phyloP scores from a whole-genome alignment of 1,140 invertebrate genomes.

The Nylanderia fulva region DNA sequence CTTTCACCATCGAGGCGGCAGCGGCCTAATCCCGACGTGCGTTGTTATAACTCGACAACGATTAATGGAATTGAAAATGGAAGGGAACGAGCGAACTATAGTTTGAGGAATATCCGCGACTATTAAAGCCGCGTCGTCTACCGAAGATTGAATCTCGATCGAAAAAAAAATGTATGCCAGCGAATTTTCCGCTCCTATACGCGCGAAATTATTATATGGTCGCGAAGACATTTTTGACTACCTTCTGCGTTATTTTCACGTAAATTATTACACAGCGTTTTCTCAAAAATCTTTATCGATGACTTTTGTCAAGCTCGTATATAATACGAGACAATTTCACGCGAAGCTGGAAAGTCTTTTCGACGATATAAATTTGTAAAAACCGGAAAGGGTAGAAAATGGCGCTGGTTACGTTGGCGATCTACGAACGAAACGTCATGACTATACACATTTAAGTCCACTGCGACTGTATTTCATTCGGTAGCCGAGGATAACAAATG shows the following conservation, averaged over 20 bases:
- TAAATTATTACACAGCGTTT: background rate
- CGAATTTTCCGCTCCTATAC: background rate
- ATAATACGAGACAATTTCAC: background rate
- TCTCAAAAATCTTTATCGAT: background rate
- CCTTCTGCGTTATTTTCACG: background rate
- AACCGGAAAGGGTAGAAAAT: background rate
- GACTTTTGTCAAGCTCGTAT: background rate
- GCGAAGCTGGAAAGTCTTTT: background rate
- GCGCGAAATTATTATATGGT: background rate
- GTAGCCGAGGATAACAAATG: conserved; percentile 46
- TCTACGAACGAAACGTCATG: conserved; percentile 35
- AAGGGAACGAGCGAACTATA: background rate
- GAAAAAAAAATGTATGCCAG: background rate
- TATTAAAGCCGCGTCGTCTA: conserved; percentile 14
- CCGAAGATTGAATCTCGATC: conserved; percentile 18
- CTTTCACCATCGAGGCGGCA: too few relatives aligned
- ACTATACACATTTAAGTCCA: conserved; percentile 10
- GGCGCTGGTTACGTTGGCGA: background rate
- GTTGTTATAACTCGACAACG: conserved; percentile 42
- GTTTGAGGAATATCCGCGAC: conserved; percentile 18
- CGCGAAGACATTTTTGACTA: background rate
- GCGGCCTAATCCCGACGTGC: background rate
- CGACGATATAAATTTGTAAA: background rate
- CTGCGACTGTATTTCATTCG: conserved; percentile 41
- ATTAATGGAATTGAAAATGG: conserved; percentile 51